phyloP scores from a whole-genome alignment of 2,797 vertebrate species.

The Chaenodraco wilsoni region DNA sequence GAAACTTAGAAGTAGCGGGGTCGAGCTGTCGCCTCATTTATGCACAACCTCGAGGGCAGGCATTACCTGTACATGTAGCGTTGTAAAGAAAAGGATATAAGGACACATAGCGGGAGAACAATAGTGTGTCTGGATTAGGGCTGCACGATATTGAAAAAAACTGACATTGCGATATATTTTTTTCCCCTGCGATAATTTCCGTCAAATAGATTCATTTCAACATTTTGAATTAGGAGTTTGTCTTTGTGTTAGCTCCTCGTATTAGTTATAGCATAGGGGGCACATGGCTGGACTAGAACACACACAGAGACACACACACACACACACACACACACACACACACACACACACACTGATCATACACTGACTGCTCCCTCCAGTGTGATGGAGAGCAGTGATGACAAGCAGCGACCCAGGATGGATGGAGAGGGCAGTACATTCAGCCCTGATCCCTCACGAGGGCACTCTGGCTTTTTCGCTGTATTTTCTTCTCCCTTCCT shows the following conservation, averaged over 20 bases:
- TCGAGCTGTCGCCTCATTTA: neutral
- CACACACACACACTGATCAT: neutral
- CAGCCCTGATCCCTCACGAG: slow-evolving; percentile 17
- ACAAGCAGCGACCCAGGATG: slow-evolving; percentile 23
- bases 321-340: no score
- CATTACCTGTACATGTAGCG: neutral
- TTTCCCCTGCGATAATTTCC: neutral
- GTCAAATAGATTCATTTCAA: neutral
- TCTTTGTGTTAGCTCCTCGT: neutral
- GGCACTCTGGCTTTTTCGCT: slow-evolving; percentile 26
- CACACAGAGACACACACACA: no score
- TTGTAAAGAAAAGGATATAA: neutral
- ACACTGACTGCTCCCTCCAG: slow-evolving; percentile 2
- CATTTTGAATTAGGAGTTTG: neutral
- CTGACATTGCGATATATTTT: no score
- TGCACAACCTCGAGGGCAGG: neutral
- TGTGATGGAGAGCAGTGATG: slow-evolving; percentile 19
- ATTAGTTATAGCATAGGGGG: no score
- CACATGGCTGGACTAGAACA: no score
- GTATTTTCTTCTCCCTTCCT: neutral
- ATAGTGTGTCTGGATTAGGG: neutral
- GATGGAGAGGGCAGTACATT: slow-evolving; percentile 41
- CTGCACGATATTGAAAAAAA: no score
- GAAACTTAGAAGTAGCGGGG: neutral
- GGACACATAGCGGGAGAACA: neutral